A percentile compares a stretch with the other conserved stretches of the same genome.
These are phyloP conservation scores for Catocala sponsa DNA, from an alignment of 2,888 invertebrate genomes.

Conservation along the genomic window DNA sequence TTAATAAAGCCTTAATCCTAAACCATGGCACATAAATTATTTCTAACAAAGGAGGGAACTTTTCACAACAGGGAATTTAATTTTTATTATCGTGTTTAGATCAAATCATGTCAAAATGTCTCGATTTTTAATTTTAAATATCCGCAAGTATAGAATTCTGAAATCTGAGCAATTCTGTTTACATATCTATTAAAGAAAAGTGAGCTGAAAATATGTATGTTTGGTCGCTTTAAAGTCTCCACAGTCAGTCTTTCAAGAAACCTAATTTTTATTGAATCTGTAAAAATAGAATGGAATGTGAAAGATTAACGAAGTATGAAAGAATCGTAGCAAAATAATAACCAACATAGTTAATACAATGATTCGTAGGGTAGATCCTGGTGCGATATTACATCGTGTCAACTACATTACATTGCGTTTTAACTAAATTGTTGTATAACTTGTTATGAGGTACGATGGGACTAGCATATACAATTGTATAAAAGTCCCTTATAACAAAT, in stretches of 20 bases:
- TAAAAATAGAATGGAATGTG: conserved; percentile 77
- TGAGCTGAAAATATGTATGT: conserved; percentile 71
- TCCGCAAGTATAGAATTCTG: conserved; percentile 66
- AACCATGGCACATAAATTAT: conserved; percentile 86
- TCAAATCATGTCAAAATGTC: conserved; percentile 59
- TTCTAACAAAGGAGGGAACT: conserved; percentile 85
- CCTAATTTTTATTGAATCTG: conserved; percentile 76
- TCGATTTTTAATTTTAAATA: conserved; percentile 50
- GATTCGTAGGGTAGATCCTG: conserved; percentile 61
- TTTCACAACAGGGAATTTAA: conserved; percentile 81
- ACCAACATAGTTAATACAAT: conserved; percentile 62
- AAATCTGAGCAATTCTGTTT: conserved; percentile 79
- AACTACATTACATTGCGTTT: conserved; percentile 61
- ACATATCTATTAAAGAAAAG: conserved; percentile 70
- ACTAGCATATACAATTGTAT: no score
- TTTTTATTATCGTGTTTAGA: conserved; percentile 63
- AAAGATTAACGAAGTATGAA: conserved; percentile 65
- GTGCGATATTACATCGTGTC: conserved; percentile 51
- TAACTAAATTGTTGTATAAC: no score
- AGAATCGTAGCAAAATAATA: conserved; percentile 56
- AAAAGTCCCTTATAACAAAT: no score
- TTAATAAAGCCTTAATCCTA: conserved; percentile 79
- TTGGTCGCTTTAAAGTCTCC: conserved; percentile 79
- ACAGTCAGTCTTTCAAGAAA: conserved; percentile 85
- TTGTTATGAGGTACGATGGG: no score